phyloP scores from a whole-genome alignment of 2,888 invertebrate genomes.

The Agrotis puta region DNA sequence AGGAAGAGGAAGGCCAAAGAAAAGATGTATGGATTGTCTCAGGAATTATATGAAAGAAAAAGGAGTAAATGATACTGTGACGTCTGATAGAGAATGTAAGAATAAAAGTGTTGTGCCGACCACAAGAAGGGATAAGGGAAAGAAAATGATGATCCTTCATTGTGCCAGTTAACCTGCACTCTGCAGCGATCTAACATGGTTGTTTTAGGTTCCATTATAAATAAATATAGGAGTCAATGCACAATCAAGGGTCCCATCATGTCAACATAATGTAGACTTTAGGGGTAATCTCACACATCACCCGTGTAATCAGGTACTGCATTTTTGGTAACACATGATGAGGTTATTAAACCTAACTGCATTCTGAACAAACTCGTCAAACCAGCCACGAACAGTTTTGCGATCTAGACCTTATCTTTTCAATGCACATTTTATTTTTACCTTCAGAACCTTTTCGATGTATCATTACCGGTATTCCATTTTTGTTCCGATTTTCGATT shows the following conservation, averaged over 20 bases:
- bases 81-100: no score
- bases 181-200: background rate
- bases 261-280: background rate
- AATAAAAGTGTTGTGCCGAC: no score
- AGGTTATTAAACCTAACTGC: slow-evolving; percentile 28
- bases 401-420: slow-evolving; percentile 34
- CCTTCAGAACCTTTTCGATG: background rate
- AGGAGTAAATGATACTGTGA: no score
- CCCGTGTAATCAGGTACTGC: background rate
- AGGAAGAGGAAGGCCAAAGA: no score
- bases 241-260: no score
- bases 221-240: background rate
- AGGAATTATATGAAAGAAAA: no score
- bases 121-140: no score
- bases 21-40: no score
- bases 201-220: background rate
- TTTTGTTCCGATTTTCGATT: slow-evolving; percentile 19
- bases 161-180: no score
- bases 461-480: slow-evolving; percentile 1
- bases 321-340: slow-evolving; percentile 14
- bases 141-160: no score
- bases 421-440: slow-evolving; percentile 14
- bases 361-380: slow-evolving; percentile 6
- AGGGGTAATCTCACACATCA: background rate
- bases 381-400: background rate